Base-by-base conservation (phyloP, 2,888 invertebrate genomes). In the Malthinus seriepunctatus region DNA sequence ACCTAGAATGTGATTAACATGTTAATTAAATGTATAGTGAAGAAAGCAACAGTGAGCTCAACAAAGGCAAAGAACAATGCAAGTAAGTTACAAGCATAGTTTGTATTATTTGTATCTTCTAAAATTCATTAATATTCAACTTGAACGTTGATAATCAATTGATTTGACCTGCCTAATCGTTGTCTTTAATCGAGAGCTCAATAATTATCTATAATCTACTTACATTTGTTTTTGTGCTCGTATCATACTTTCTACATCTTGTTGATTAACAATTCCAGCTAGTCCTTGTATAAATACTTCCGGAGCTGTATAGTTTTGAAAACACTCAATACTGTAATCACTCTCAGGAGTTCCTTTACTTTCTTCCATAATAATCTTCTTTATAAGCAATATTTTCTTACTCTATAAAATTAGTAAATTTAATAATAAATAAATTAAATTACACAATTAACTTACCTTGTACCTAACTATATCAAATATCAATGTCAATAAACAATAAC, bases 191-290 rank as follows among this genome's bases (percentile, higher is more conserved):
- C n/a, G n/a, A n/a, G n/a, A n/a, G n/a, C n/a, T 4, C 9, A 23
- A 54, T 63, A 73, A n/a, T 23, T 23, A 23, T 23, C 5, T 3
- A 2, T 23, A 23, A 3, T 23, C 23, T 23, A 23, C 83, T 84
- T 83, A 93, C 95, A 95, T 95, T 80, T 93, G 93, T 76, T 95
- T 95, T 76, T 95, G 95, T 2, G 94, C 93, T 62, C 92, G 79
- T 66, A 95, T 93, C 82, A 95, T 91, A 0, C 89, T 85, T 77
- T 94, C 93, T 0, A 95, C 93, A 79, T 95, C 95, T 58, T 90
- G 88, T 73, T 95, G 94, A 74, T 95, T 91, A 0, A 95, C 93
- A 78, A 95, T 90, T 51, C 94, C 94, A 6, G 95, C 93, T 11
- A 95, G 80, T 0, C 94, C 93, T 77, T 95, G 95, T n/a, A 94